A percentile compares a stretch with the other conserved stretches of the same genome.
phyloP scores from a whole-genome alignment of 2,888 invertebrate genomes.

The Amphipyra tragopoginis region DNA sequence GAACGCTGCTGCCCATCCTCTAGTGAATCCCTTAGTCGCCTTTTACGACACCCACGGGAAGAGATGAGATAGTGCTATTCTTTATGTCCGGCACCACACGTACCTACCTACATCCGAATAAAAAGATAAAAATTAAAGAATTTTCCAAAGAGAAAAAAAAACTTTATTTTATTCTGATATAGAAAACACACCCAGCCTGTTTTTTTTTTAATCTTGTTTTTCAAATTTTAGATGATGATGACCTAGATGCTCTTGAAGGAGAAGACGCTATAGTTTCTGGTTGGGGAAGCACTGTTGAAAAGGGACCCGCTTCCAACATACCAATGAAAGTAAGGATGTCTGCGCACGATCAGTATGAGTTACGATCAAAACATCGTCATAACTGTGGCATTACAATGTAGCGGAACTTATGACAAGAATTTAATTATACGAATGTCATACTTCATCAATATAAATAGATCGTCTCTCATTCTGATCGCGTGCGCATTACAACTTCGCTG shows the following conservation, averaged over 20 bases:
- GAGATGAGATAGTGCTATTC: too few species aligned
- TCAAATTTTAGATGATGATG: conserved; percentile 69
- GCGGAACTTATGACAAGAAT: conserved; percentile 29
- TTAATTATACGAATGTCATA: conserved; percentile 6
- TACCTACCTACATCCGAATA: too few species aligned
- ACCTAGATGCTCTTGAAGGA: conserved; percentile 82
- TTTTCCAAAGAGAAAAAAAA: too few species aligned
- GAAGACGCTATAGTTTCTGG: conserved; percentile 92
- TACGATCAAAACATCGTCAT: conserved; percentile 9
- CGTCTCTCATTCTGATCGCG: conserved; percentile 33
- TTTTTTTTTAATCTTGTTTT: background rate
- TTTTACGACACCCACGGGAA: too few species aligned
- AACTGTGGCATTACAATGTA: conserved; percentile 26
- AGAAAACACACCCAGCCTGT: too few species aligned
- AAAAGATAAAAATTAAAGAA: too few species aligned
- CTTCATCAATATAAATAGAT: conserved; percentile 9
- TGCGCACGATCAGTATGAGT: conserved; percentile 18
- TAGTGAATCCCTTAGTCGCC: too few species aligned
- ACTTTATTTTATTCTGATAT: too few species aligned
- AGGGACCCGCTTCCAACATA: conserved; percentile 91
- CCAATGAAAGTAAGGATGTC: conserved; percentile 91
- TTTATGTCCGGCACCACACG: too few species aligned
- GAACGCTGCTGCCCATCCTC: too few species aligned
- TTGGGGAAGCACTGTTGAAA: conserved; percentile 93
- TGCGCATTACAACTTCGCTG: background rate